A percentile compares a stretch with the other conserved stretches of the same genome.
Evolutionary conservation across 1,140 invertebrate genomes (phyloP).

Genomic region (Scylla paramamosain): DNA sequence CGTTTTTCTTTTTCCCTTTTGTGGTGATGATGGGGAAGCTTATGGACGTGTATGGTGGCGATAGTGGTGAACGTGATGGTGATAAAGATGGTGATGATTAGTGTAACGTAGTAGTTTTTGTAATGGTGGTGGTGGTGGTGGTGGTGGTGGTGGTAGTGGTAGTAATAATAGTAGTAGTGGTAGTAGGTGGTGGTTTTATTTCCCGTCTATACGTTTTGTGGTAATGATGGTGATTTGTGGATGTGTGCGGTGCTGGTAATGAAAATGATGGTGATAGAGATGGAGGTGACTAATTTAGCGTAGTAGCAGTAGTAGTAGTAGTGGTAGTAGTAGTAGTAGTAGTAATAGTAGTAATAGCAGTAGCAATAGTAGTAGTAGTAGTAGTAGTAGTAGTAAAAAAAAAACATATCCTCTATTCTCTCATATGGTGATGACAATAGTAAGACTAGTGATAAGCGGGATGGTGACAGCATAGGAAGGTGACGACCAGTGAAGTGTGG

Average conservation of each 20-base stretch:
- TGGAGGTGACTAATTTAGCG: not conserved
- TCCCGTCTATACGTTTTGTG: no score
- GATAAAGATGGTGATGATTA: no score
- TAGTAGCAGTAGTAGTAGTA: not conserved
- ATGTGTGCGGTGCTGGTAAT: no score
- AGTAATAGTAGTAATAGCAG: not conserved
- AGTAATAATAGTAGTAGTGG: conserved; percentile 2
- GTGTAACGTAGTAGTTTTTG: not conserved
- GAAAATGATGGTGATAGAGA: not conserved
- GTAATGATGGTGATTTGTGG: no score
- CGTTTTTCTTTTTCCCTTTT: no score
- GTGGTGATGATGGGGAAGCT: no score
- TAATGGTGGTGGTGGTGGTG: not conserved
- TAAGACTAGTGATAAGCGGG: not conserved
- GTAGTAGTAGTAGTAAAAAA: not conserved
- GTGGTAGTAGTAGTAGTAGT: not conserved
- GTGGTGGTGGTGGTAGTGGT: conserved; percentile 21
- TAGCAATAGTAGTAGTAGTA: not conserved
- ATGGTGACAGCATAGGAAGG: not conserved
- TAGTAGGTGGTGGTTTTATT: not conserved
- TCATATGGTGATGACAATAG: not conserved
- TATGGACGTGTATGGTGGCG: no score
- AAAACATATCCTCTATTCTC: no score
- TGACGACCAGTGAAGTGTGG: not conserved
- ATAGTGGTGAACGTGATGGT: no score